phyloP scores from a whole-genome alignment of 2,113 vertebrate species.

The Dasypus novemcinctus region DNA sequence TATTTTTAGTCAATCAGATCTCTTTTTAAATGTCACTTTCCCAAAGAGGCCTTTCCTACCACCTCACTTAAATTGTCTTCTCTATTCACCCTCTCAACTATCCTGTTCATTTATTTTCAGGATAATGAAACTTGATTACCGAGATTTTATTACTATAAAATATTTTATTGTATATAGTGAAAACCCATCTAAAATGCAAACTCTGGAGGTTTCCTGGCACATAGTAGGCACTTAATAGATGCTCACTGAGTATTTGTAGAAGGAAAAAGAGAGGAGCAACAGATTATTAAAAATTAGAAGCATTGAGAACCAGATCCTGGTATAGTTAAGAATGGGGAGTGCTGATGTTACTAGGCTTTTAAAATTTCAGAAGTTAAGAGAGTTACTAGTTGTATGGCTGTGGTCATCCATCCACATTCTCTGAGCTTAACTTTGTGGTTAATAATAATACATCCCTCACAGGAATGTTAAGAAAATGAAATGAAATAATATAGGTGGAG shows the following conservation, averaged over 20 bases:
- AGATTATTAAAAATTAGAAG: background rate
- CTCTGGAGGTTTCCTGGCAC: background rate
- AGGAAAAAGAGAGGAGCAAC: background rate
- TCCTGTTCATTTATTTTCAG: background rate
- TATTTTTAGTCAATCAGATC: background rate
- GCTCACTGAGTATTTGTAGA: background rate
- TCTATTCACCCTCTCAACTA: background rate
- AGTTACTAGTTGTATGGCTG: background rate
- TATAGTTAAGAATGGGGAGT: background rate
- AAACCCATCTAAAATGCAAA: background rate
- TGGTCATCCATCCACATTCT: background rate
- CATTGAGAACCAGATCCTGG: background rate
- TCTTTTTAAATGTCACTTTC: constrained; percentile 30
- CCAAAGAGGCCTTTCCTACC: background rate
- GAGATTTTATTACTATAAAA: background rate
- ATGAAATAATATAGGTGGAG: background rate
- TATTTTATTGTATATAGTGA: background rate
- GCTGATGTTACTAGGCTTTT: background rate
- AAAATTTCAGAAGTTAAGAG: background rate
- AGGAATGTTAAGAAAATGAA: constrained; percentile 11
- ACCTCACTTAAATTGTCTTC: background rate
- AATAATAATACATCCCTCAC: background rate
- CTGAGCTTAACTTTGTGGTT: background rate
- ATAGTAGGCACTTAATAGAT: background rate
- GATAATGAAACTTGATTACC: background rate